Conservation (phyloP, 2,113 vertebrate genomes). For the Platysternon megacephalum region DNA sequence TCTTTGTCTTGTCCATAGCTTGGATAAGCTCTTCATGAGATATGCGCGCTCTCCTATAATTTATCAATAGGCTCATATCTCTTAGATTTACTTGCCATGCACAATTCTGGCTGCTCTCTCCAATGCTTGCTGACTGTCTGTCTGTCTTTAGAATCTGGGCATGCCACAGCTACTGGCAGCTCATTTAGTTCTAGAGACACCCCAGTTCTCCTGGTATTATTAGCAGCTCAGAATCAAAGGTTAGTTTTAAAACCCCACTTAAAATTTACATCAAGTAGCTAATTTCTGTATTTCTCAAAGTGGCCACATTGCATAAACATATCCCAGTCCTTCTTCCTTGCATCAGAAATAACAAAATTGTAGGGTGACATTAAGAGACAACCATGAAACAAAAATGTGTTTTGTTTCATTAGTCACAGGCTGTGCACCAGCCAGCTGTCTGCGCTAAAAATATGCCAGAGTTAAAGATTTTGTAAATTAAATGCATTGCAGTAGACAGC, state of each 20-base stretch:
- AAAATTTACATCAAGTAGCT: slow-evolving; percentile 39
- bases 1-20: not conserved
- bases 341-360: slow-evolving; percentile 65
- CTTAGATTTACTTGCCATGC: not conserved
- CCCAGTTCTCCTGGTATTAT: not conserved
- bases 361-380: slow-evolving; percentile 68
- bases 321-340: slow-evolving; percentile 35
- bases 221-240: slow-evolving; percentile 21
- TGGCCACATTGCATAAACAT: not conserved
- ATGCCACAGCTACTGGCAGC: not conserved
- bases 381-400: slow-evolving; percentile 66
- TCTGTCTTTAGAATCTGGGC: not conserved
- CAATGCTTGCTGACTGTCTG: not conserved
- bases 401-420: slow-evolving; percentile 78
- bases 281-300: slow-evolving; percentile 51
- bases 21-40: not conserved
- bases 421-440: slow-evolving; percentile 77
- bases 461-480: slow-evolving; percentile 68
- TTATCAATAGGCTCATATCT: not conserved
- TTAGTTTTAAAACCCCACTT: slow-evolving; percentile 13
- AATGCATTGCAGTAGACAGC: slow-evolving; percentile 71
- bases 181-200: not conserved
- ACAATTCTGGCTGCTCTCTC: not conserved
- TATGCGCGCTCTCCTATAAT: not conserved
- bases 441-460: slow-evolving; percentile 77